Evolutionary conservation across 2,888 invertebrate genomes (phyloP).

Genomic region (Rotaria magnacalcarata): DNA sequence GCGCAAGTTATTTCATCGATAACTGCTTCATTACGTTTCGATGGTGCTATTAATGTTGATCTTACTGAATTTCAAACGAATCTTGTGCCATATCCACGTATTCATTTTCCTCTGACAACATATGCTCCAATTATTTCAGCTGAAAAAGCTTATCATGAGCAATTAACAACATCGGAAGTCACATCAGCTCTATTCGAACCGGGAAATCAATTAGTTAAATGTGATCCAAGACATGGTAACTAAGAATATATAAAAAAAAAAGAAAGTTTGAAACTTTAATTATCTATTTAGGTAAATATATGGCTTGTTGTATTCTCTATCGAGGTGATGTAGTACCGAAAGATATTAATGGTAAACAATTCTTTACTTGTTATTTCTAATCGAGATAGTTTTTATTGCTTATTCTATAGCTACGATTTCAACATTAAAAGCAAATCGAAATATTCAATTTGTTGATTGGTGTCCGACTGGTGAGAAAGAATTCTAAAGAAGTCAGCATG

Average conservation of each 20-base stretch:
- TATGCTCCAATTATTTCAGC: constrained; percentile 38
- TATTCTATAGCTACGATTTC: constrained; percentile 53
- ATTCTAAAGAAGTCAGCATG: no score
- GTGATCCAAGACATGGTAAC: constrained; percentile 55
- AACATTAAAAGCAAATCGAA: constrained; percentile 83
- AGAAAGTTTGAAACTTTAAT: neutral
- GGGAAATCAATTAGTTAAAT: constrained; percentile 56
- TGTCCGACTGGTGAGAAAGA: constrained; percentile 65
- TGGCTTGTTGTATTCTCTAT: constrained; percentile 55
- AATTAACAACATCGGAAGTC: constrained; percentile 59
- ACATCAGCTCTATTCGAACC: constrained; percentile 55
- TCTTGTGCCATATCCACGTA: constrained; percentile 41
- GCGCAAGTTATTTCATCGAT: constrained; percentile 37
- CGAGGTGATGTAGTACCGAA: constrained; percentile 52
- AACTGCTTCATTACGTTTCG: constrained; percentile 38
- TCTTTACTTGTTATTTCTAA: neutral
- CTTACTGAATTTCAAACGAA: constrained; percentile 40
- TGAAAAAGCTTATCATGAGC: constrained; percentile 88
- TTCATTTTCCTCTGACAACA: constrained; percentile 37
- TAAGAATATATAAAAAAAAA: neutral
- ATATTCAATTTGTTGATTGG: constrained; percentile 75
- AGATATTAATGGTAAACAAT: constrained; percentile 49
- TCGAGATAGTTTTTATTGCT: neutral
- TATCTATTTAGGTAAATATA: constrained; percentile 52
- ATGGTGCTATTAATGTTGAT: constrained; percentile 41